Conservation (phyloP, 2,888 invertebrate genomes). For the Cinara cedri region DNA sequence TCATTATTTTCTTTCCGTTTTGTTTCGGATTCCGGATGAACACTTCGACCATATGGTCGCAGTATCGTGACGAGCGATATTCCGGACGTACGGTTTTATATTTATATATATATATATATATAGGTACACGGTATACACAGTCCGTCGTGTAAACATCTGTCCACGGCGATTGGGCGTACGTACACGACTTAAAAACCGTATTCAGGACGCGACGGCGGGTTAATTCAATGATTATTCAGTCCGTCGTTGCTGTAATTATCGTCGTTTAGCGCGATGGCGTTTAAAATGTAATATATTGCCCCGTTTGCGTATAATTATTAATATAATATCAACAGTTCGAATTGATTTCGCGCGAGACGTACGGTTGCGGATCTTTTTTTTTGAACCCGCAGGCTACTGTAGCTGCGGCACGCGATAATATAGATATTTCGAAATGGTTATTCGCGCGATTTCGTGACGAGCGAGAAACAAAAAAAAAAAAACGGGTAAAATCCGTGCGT, state of each 20-base stretch:
- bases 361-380: no score
- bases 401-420: no score
- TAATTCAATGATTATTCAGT: neutral
- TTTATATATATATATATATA: no score
- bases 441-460: neutral
- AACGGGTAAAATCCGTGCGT: no score
- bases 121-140: constrained; percentile 13
- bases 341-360: neutral
- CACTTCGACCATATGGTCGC: constrained; percentile 35
- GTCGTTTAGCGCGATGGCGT: neutral
- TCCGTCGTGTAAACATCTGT: constrained; percentile 36
- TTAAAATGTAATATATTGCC: no score
- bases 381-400: neutral
- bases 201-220: neutral
- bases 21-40: constrained; percentile 10
- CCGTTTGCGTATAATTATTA: no score
- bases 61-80: constrained; percentile 25
- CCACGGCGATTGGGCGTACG: constrained; percentile 22
- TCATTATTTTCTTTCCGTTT: no score
- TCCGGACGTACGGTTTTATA: no score
- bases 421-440: neutral
- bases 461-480: neutral
- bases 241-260: no score
- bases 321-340: no score
- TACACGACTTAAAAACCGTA: neutral